Percentiles rank a stretch among this genome's conserved stretches.
phyloP scores from a whole-genome alignment of 2,888 invertebrate species.

The Encarsia formosa region DNA sequence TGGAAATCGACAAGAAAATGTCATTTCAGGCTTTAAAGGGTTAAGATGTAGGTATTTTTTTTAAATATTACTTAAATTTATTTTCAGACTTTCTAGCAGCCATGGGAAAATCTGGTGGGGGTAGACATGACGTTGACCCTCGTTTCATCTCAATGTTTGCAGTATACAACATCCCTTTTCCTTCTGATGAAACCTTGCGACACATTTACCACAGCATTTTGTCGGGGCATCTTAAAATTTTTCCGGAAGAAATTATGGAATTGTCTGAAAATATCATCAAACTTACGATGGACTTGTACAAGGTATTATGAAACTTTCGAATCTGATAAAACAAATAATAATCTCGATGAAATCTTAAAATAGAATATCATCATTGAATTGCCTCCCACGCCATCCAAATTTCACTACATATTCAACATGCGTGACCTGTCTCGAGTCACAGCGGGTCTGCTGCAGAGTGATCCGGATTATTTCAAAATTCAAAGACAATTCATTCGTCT shows the following conservation, averaged over 20 bases:
- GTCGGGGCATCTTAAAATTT: conserved; percentile 69
- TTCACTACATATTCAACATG: conserved; percentile 93
- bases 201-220: conserved; percentile 83
- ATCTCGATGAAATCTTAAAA: no score
- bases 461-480: conserved; percentile 65
- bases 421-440: conserved; percentile 83
- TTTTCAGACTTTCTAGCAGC: conserved; percentile 70
- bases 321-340: no score
- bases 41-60: no score
- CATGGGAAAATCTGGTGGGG: conserved; percentile 86
- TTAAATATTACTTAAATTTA: no score
- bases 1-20: no score
- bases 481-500: conserved; percentile 72
- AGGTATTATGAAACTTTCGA: conserved; percentile 56
- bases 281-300: conserved; percentile 79
- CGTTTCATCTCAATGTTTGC: conserved; percentile 89
- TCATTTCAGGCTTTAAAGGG: no score
- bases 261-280: conserved; percentile 66
- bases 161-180: conserved; percentile 81
- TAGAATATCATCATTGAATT: conserved; percentile 72
- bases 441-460: conserved; percentile 75
- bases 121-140: conserved; percentile 85
- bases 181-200: conserved; percentile 70
- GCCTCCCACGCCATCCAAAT: conserved; percentile 88
- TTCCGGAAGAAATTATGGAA: conserved; percentile 63